Base-by-base conservation (phyloP, 2,113 vertebrate species). In the Erythrocercus mccallii region DNA sequence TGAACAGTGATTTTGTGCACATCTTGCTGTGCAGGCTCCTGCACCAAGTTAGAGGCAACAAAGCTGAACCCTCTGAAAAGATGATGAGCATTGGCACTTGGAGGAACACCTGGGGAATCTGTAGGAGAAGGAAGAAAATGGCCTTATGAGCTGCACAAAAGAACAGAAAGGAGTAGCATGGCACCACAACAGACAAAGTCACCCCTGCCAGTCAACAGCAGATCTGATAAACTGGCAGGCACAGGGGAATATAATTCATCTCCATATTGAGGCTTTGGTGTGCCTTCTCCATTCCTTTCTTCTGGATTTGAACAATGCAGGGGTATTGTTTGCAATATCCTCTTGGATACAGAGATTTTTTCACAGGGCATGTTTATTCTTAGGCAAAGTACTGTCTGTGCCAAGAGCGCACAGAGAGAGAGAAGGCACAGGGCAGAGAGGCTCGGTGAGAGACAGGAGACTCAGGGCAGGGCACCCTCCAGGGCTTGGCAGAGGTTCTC, bases 61-160 rank as follows among this genome's bases (percentile, higher is more conserved):
- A 99, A 99, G 62, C 99, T 99, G 98, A 99, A 99, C 54, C 99
- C 99, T 81, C 99, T 97, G 95, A 99, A 99, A 95, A 99, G 96
- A 94, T 99, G 98, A 91, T 99, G 99, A 28, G 99, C 98, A 23
- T 99, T 99, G 93, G 99, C 99, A 79, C 99, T 99, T 53, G 99
- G 98, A 95, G 99, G 99, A 58, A 99, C 98, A 24, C 99, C 99
- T 1, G 99, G 99, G 19, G 99, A 99, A 96, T 99, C 99, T 99
- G 97, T 7, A 50, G 61, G 51, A 8, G 33, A 97, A 77, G 35
- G 33, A 31, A 33, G 18, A 80, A 93, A 86, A 83, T 4, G 4
- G 30, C 23, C 19, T 88, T 5, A 31, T 51, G 65, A 94, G n/a
- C 51, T 30, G 37, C 71, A 94, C 31, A 37, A 14, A 68, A 80